A percentile compares a stretch with the other conserved stretches of the same genome.
Evolutionary conservation across 2,888 invertebrate species (phyloP).

Genomic region (Lysandra coridon): DNA sequence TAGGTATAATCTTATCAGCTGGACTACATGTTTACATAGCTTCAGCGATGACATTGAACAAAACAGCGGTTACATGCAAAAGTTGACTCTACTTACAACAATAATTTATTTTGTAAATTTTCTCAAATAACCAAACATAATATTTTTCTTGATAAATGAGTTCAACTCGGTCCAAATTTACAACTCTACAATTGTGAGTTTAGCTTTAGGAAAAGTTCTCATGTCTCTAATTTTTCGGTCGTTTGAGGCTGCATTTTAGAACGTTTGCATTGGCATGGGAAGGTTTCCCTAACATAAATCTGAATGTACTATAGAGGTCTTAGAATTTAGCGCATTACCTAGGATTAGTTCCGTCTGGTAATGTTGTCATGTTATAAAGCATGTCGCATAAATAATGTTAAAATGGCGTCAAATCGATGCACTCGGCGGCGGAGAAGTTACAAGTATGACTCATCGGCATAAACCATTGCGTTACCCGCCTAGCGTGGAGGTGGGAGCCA

Average conservation of each 20-base stretch:
- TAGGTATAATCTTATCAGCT: conserved; percentile 13
- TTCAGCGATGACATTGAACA: conserved; percentile 4
- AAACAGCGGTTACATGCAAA: background rate
- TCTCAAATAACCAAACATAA: background rate
- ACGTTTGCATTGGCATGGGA: no score
- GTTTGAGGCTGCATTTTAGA: no score
- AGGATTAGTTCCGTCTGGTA: background rate
- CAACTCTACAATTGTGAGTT: no score
- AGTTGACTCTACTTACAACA: background rate
- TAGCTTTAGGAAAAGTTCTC: no score
- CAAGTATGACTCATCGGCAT: conserved; percentile 18
- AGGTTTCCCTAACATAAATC: background rate
- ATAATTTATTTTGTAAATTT: background rate
- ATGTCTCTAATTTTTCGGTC: no score
- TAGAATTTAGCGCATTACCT: background rate
- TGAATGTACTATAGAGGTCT: background rate
- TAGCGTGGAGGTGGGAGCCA: conserved; percentile 11
- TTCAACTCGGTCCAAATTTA: no score
- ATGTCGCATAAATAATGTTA: conserved; percentile 3
- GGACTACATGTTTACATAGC: conserved; percentile 8
- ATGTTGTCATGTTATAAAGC: background rate
- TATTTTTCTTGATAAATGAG: no score
- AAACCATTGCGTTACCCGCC: conserved; percentile 20
- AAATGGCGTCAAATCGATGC: conserved; percentile 25
- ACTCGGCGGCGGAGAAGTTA: background rate